Evolutionary conservation across 2,888 invertebrate genomes (phyloP), one percentile per base, ranked within the genome.

Genomic region (Amiota mariae): DNA sequence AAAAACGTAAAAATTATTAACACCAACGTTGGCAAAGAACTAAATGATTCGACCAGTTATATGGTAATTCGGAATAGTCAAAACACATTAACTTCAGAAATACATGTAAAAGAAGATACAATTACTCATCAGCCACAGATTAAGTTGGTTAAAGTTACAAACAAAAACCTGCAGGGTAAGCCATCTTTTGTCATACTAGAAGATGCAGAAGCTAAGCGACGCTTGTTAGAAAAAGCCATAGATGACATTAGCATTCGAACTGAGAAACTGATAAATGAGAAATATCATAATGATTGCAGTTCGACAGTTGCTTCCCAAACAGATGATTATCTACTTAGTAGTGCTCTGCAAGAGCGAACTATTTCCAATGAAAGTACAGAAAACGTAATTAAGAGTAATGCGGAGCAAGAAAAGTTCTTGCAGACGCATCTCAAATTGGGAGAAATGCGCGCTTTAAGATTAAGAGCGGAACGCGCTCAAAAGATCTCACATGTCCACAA

Each of bases 401-500:
- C 36, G 6, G 36, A 36, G 36, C 36, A 36, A 36, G 36, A 36
- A 36, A 36, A 6, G 8, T 36, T 36, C 36, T 36, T 36, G 36
- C 36, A 36, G 36, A 36, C 36, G 6, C 36, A 36, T 36, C 36
- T 36, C 36, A 36, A 36, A 36, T 6, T 36, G 36, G 36, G 36
- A 36, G 36, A 36, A 36, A 0, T 36, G 2, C 36, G 36, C 6
- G 2, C 36, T 6, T 36, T 36, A 6, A 36, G 36, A 36, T 36
- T 36, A 36, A 36, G 36, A 36, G 36, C 48, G 10, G 66, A 66
- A 48, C 66, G 66, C 1, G 20, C 47, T 10, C 66, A 49, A 2
- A 66, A 47, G 49, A 48, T 66, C 11, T 49, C 47, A 48, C 66
- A 66, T 36, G 66, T 66, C n/a, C 47, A 18, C 11, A 66, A 48